Evolutionary conservation across 1,140 invertebrate genomes (phyloP).

Genomic region (Eciton burchellii): DNA sequence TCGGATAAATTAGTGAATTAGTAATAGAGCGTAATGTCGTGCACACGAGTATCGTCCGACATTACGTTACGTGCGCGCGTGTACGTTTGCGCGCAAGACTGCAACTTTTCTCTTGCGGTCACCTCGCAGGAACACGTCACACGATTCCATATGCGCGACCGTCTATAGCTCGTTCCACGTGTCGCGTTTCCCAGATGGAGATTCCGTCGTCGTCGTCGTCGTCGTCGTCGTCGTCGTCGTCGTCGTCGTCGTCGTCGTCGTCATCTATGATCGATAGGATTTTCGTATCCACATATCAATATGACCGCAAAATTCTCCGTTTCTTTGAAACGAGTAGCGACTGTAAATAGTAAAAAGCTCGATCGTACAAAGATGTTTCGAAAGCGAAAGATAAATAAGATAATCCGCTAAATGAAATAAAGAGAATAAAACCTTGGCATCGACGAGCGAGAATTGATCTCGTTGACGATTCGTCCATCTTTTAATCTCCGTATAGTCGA

Average conservation of each 20-base stretch:
- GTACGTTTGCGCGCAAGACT: too few relatives aligned
- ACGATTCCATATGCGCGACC: constrained; percentile 15
- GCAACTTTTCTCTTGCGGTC: constrained; percentile 40
- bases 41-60: too few relatives aligned
- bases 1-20: constrained; percentile 51
- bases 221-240: not conserved
- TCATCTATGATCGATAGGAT: constrained; percentile 5
- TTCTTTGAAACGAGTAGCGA: too few relatives aligned
- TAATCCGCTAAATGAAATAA: not conserved
- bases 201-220: not conserved
- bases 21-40: constrained; percentile 23
- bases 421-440: not conserved
- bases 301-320: too few relatives aligned
- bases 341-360: too few relatives aligned
- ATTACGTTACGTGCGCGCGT: not conserved
- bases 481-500: too few relatives aligned
- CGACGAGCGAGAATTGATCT: too few relatives aligned
- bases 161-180: constrained; percentile 37
- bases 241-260: not conserved
- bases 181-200: constrained; percentile 39
- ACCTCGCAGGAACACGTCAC: constrained; percentile 49
- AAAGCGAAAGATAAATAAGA: too few relatives aligned
- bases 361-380: too few relatives aligned
- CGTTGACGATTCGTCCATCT: too few relatives aligned
- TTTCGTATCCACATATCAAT: too few relatives aligned